These are phyloP conservation scores for Nycticorax nycticorax DNA, from an alignment of 2,113 vertebrate species.

Conservation along the genomic window DNA sequence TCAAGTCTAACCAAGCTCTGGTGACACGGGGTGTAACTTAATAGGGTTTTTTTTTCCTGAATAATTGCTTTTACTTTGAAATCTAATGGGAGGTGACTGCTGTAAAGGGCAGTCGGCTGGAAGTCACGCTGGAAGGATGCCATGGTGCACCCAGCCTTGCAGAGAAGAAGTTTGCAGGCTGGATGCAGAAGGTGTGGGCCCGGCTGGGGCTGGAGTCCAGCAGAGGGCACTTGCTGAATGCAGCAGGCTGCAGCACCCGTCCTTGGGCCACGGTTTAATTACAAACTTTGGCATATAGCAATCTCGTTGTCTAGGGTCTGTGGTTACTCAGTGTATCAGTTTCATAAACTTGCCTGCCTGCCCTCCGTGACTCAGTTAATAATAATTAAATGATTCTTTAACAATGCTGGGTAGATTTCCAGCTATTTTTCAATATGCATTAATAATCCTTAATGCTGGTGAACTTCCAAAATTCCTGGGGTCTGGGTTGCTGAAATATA, in stretches of 20 bases:
- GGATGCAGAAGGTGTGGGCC: neutral
- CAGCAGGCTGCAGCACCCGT: neutral
- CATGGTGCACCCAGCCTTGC: neutral
- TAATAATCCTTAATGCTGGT: conserved; percentile 43
- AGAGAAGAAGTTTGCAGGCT: neutral
- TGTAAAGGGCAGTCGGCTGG: neutral
- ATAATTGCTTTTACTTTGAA: neutral
- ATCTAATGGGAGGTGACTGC: neutral
- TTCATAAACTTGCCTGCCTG: conserved; percentile 47
- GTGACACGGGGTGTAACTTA: neutral
- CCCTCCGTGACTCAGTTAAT: conserved; percentile 58
- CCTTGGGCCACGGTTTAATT: conserved; percentile 17
- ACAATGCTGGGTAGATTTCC: conserved; percentile 52
- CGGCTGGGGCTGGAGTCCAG: neutral
- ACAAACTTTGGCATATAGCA: neutral
- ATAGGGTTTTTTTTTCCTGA: neutral
- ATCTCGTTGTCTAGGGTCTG: neutral
- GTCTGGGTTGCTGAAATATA: conserved; percentile 22
- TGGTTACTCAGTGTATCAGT: neutral
- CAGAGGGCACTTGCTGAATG: conserved; percentile 58
- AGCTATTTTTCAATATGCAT: conserved; percentile 45
- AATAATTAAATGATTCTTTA: conserved; percentile 60
- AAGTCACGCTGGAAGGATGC: neutral
- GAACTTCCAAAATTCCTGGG: conserved; percentile 47
- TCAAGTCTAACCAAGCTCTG: neutral